A percentile compares a stretch with the other conserved stretches of the same genome.
These are phyloP conservation scores for Ctenoplectra terminalis DNA, from an alignment of 1,140 invertebrate species.

Conservation along the genomic window DNA sequence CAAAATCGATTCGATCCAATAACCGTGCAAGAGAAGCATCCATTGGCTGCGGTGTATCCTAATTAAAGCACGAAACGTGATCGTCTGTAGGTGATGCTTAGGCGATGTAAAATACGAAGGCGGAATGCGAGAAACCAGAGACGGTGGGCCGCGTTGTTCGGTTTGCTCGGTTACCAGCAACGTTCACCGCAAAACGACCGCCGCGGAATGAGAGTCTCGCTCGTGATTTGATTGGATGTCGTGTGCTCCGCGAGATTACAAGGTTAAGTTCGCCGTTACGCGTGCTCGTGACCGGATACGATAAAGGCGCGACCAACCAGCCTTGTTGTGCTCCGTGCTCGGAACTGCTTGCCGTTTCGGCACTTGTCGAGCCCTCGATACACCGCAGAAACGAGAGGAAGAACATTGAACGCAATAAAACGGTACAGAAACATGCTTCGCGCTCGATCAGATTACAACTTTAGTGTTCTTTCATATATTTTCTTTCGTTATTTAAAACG, in stretches of 20 bases:
- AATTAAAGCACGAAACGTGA: constrained; percentile 14
- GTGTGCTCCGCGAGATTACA: neutral
- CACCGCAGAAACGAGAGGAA: neutral
- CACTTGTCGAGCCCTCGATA: neutral
- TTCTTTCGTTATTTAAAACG: too few relatives aligned
- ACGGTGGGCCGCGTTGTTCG: neutral
- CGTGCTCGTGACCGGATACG: constrained; percentile 8
- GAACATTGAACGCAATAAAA: neutral
- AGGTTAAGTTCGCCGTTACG: constrained; percentile 28
- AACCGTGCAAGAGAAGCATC: neutral
- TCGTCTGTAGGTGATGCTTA: neutral
- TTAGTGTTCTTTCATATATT: too few relatives aligned
- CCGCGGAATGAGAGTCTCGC: constrained; percentile 43
- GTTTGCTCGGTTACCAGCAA: constrained; percentile 1
- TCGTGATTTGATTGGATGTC: constrained; percentile 29
- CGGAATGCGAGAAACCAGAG: constrained; percentile 5
- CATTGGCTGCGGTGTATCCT: neutral
- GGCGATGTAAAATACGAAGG: constrained; percentile 2
- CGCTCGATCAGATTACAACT: too few relatives aligned
- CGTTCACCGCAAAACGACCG: constrained; percentile 49
- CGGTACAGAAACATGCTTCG: too few relatives aligned
- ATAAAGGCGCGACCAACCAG: neutral
- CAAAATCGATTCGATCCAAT: neutral
- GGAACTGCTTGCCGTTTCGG: neutral
- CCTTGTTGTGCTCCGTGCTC: neutral